Conservation (phyloP, 1,140 invertebrate genomes). For the Brachionus rubens region DNA sequence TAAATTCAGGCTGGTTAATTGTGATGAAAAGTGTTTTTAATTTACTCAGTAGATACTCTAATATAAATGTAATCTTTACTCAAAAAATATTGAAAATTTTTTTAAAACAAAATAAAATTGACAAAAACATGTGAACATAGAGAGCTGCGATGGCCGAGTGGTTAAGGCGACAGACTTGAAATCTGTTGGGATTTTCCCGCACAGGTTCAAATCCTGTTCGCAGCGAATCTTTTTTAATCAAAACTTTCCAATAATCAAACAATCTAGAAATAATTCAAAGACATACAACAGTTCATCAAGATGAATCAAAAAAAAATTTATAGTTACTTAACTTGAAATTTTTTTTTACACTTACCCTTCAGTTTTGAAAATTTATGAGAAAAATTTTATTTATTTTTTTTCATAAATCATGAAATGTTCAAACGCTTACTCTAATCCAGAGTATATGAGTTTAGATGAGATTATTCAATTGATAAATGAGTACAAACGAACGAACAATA, state of each 20-base stretch:
- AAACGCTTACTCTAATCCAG: slow-evolving; percentile 17
- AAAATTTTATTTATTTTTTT: too few species aligned
- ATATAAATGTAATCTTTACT: too few species aligned
- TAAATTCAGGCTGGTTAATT: too few species aligned
- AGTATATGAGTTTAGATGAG: slow-evolving; percentile 19
- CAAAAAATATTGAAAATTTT: too few species aligned
- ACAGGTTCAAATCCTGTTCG: slow-evolving; percentile 45
- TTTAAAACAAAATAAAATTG: too few species aligned
- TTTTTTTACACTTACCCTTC: neutral
- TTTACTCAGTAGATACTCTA: too few species aligned
- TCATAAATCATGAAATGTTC: neutral
- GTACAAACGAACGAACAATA: neutral
- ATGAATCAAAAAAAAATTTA: slow-evolving; percentile 2
- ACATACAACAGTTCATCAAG: slow-evolving; percentile 27
- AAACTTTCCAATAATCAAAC: neutral
- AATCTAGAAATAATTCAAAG: neutral
- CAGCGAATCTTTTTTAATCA: slow-evolving; percentile 7
- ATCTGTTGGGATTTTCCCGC: slow-evolving; percentile 37
- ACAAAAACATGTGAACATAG: neutral
- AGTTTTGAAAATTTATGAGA: too few species aligned
- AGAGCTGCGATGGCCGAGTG: slow-evolving; percentile 44
- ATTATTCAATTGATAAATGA: neutral
- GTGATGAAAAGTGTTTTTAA: too few species aligned
- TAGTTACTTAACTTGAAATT: neutral
- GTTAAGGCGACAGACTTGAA: slow-evolving; percentile 43